These are phyloP conservation scores for Hesperia comma DNA, from an alignment of 2,888 invertebrate genomes.

Conservation along the genomic window DNA sequence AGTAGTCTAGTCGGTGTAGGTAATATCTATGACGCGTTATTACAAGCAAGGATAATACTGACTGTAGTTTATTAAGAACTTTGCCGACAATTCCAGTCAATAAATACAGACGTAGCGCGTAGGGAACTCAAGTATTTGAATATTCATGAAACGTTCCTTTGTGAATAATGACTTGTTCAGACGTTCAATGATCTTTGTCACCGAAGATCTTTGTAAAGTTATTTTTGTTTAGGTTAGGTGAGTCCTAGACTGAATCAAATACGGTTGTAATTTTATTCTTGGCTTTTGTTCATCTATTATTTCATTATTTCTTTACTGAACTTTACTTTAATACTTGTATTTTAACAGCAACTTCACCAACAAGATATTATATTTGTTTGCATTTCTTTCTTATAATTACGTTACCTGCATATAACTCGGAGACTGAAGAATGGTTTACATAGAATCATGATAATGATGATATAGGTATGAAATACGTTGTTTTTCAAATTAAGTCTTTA, in stretches of 20 bases:
- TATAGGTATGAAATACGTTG: too few species aligned
- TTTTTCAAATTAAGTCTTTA: too few species aligned
- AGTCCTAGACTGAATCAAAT: background rate
- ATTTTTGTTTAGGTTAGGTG: background rate
- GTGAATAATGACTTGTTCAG: slow-evolving; percentile 3
- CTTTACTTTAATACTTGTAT: background rate
- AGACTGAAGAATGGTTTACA: too few species aligned
- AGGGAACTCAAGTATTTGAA: background rate
- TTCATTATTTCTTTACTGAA: background rate
- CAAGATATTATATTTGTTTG: too few species aligned
- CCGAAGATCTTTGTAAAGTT: background rate
- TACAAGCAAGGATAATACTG: background rate
- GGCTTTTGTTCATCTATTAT: background rate
- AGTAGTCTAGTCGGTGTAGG: too few species aligned
- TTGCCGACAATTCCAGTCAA: background rate
- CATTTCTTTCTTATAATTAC: too few species aligned
- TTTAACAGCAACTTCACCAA: too few species aligned
- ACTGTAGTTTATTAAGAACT: background rate
- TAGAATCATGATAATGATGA: too few species aligned
- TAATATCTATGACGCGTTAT: too few species aligned
- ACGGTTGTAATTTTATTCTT: background rate
- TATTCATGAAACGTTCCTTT: slow-evolving; percentile 7
- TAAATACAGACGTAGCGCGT: background rate
- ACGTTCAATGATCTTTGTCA: slow-evolving; percentile 6
- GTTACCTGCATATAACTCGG: too few species aligned